These are phyloP conservation scores for Euschistus heros DNA, from an alignment of 1,140 invertebrate genomes.

Conservation along the genomic window DNA sequence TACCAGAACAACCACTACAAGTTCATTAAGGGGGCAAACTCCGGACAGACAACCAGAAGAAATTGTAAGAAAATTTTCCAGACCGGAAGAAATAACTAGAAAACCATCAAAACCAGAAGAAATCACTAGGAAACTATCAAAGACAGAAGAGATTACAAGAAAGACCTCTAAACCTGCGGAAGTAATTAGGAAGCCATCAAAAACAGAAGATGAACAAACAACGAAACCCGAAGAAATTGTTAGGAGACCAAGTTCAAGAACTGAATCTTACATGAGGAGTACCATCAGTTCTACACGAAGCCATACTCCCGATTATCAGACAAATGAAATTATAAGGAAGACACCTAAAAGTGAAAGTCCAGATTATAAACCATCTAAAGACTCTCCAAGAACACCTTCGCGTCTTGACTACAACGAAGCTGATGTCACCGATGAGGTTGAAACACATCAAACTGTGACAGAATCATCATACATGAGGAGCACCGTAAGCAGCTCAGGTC, in stretches of 20 bases:
- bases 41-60: too few species aligned
- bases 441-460: not conserved
- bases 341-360: too few species aligned
- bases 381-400: not conserved
- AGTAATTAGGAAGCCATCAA: not conserved
- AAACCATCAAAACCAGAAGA: constrained; percentile 11
- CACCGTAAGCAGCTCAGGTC: constrained; percentile 1
- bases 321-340: not conserved
- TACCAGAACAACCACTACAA: too few species aligned
- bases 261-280: not conserved
- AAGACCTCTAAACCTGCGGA: not conserved
- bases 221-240: not conserved
- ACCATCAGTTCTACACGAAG: not conserved
- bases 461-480: constrained; percentile 16
- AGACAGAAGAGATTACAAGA: not conserved
- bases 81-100: constrained; percentile 1
- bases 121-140: not conserved
- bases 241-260: not conserved
- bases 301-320: not conserved
- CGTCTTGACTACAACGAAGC: not conserved
- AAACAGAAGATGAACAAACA: not conserved
- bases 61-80: not conserved
- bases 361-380: too few species aligned
- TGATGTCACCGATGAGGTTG: not conserved
- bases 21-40: too few species aligned